phyloP scores from a whole-genome alignment of 2,797 vertebrate species.

The Anabacerthia variegaticeps region DNA sequence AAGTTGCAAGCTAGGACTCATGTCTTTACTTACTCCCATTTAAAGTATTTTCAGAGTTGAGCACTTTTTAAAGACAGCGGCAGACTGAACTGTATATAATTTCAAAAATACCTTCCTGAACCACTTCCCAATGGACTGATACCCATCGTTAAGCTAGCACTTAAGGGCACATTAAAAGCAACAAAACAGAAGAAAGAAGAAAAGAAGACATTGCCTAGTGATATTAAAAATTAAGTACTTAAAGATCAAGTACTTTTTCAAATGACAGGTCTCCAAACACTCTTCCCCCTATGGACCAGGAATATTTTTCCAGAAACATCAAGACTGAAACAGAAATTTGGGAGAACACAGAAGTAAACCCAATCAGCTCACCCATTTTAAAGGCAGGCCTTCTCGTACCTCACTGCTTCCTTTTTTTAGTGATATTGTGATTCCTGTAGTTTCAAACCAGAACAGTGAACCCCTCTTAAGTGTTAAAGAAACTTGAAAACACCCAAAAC shows the following conservation, averaged over 20 bases:
- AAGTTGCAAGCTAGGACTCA: not conserved
- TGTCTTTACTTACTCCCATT: not conserved
- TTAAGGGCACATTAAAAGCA: not conserved
- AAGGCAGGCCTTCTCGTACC: not conserved
- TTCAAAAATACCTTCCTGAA: not conserved
- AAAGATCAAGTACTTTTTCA: not conserved
- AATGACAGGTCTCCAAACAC: not conserved
- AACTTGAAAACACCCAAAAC: not conserved
- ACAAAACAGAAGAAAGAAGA: not conserved
- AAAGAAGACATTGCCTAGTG: not conserved
- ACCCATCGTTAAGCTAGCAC: not conserved
- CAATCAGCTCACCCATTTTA: not conserved
- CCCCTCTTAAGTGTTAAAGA: not conserved
- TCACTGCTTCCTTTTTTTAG: accelerated
- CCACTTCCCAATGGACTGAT: not conserved
- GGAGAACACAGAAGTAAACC: not conserved
- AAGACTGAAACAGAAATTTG: not conserved
- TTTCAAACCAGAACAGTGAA: not conserved
- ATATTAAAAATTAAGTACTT: not conserved
- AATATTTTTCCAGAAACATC: not conserved
- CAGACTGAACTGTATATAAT: not conserved
- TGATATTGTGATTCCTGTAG: not conserved
- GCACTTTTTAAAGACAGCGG: not conserved
- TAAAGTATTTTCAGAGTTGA: not conserved
- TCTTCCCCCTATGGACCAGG: accelerated